Conservation (phyloP, 2,113 vertebrate genomes). For the Tetraodon nigroviridis region DNA sequence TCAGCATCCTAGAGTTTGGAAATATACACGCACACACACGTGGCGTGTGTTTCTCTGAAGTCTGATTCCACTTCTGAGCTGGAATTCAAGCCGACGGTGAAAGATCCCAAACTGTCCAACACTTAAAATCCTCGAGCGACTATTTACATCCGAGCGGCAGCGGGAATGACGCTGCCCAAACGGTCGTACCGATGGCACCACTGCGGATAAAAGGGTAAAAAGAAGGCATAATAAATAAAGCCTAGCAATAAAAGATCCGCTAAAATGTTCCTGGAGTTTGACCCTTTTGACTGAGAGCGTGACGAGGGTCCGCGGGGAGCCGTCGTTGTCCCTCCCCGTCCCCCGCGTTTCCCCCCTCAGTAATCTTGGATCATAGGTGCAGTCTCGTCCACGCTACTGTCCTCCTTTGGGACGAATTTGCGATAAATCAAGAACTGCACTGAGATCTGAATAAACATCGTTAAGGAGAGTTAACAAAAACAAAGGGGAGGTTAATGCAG, state of each 20-base stretch:
- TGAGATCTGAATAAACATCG: constrained; percentile 62
- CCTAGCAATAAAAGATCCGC: constrained; percentile 8
- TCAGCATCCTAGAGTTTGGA: background rate
- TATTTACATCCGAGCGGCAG: constrained; percentile 12
- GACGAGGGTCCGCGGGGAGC: background rate
- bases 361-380: constrained; percentile 59
- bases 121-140: background rate
- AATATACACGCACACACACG: background rate
- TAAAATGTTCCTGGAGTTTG: too few species aligned
- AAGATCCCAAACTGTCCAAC: background rate
- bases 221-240: constrained; percentile 42
- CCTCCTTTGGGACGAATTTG: background rate
- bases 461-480: constrained; percentile 43
- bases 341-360: background rate
- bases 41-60: background rate
- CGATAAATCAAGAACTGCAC: constrained; percentile 72
- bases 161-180: background rate
- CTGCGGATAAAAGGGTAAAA: background rate
- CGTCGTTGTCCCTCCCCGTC: background rate
- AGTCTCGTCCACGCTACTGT: constrained; percentile 25
- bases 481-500: background rate
- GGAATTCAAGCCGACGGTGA: background rate
- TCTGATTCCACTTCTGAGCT: background rate
- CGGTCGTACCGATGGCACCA: background rate
- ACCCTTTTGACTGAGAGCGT: too few species aligned